Conservation (phyloP, 2,888 invertebrate genomes). For the Cerastis rubricosa region DNA sequence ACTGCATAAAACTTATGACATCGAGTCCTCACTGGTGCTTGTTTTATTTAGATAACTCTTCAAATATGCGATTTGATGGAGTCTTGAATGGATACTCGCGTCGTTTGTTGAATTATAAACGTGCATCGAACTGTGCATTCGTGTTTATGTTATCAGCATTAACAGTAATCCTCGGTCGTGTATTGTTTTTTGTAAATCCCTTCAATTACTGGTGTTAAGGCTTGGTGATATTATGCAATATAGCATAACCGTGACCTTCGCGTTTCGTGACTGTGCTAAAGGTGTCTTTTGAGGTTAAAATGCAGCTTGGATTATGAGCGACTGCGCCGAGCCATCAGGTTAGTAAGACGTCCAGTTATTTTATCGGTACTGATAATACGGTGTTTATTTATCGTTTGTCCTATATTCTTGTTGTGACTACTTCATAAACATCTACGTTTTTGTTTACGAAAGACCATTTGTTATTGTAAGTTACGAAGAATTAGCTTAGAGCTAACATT, state of each 20-base stretch:
- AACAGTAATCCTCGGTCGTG: slow-evolving; percentile 86
- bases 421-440: slow-evolving; percentile 55
- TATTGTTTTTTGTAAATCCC: slow-evolving; percentile 84
- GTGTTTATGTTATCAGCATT: slow-evolving; percentile 90
- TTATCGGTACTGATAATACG: slow-evolving; percentile 83
- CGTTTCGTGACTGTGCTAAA: slow-evolving; percentile 85
- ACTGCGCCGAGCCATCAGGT: slow-evolving; percentile 90
- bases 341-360: slow-evolving; percentile 83
- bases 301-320: slow-evolving; percentile 89
- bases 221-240: slow-evolving; percentile 88
- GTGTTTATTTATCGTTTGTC: slow-evolving; percentile 83
- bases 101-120: slow-evolving; percentile 86
- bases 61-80: slow-evolving; percentile 86
- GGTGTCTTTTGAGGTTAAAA: slow-evolving; percentile 90
- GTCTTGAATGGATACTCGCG: slow-evolving; percentile 81
- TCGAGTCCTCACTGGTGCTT: slow-evolving; percentile 82
- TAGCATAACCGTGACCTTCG: slow-evolving; percentile 90
- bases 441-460: slow-evolving; percentile 33
- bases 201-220: slow-evolving; percentile 82
- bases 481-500: slow-evolving; percentile 30
- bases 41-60: slow-evolving; percentile 78
- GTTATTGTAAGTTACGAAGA: slow-evolving; percentile 42
- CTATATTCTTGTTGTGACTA: slow-evolving; percentile 77
- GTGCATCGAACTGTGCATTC: slow-evolving; percentile 89
- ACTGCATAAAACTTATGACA: slow-evolving; percentile 85